These are phyloP conservation scores for Chouioia cunea DNA, from an alignment of 2,888 invertebrate species.

Conservation along the genomic window DNA sequence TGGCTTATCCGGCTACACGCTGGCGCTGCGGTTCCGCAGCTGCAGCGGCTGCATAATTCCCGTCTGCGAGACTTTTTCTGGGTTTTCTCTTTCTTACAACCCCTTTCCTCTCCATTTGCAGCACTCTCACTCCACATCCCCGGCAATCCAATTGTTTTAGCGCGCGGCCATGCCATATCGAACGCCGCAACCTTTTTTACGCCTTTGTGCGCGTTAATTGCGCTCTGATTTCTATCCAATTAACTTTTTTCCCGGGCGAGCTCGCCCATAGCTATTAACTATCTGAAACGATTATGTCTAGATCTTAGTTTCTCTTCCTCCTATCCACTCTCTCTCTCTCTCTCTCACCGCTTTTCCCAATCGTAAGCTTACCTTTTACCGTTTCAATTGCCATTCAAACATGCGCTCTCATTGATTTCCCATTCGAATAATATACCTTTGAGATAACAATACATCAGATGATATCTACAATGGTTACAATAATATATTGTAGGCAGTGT, in stretches of 20 bases:
- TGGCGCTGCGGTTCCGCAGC: constrained; percentile 58
- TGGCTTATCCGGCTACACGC: constrained; percentile 25
- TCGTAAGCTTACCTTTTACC: too few relatives aligned
- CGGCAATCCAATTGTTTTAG: constrained; percentile 5
- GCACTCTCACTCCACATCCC: neutral
- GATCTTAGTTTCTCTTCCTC: too few relatives aligned
- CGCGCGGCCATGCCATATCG: neutral
- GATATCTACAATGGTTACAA: too few relatives aligned
- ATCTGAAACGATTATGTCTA: too few relatives aligned
- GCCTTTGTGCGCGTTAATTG: neutral
- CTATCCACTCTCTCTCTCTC: too few relatives aligned
- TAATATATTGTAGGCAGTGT: too few relatives aligned
- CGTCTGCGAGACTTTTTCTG: constrained; percentile 53
- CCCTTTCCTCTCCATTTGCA: neutral
- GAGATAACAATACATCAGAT: too few relatives aligned
- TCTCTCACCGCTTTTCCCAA: too few relatives aligned
- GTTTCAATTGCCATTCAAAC: too few relatives aligned
- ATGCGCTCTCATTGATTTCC: too few relatives aligned
- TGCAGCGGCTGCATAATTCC: constrained; percentile 62
- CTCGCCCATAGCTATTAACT: too few relatives aligned
- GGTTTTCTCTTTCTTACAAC: neutral
- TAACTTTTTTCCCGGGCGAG: neutral
- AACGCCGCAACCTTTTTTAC: constrained; percentile 1
- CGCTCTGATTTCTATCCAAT: constrained; percentile 12
- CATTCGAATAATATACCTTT: too few relatives aligned